These are phyloP conservation scores for Pentalonia nigronervosa DNA, from an alignment of 1,140 invertebrate species.

Conservation along the genomic window DNA sequence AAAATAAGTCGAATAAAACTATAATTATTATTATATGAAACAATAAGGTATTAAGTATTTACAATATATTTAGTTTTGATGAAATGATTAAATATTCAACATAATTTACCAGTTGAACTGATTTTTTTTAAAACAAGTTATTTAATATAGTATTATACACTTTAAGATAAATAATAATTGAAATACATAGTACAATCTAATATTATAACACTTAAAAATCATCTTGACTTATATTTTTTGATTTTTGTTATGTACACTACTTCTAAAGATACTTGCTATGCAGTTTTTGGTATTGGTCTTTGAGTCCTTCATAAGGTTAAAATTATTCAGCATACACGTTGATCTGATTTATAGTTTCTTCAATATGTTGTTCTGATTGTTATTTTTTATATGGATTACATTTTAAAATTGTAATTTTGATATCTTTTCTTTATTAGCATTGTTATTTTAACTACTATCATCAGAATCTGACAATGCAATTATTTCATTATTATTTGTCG, in stretches of 20 bases:
- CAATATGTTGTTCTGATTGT: neutral
- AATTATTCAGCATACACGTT: neutral
- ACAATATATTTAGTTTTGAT: too few species aligned
- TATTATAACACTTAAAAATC: slow-evolving; percentile 8
- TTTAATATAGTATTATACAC: too few species aligned
- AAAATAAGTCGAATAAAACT: too few species aligned
- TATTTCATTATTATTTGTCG: neutral
- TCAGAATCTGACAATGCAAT: slow-evolving; percentile 26
- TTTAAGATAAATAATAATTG: too few species aligned
- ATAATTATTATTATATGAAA: too few species aligned
- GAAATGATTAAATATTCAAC: too few species aligned
- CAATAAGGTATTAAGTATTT: too few species aligned
- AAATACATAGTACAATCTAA: slow-evolving; percentile 8
- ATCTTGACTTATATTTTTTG: neutral
- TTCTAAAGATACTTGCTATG: neutral
- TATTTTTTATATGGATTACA: neutral
- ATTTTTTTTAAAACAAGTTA: too few species aligned
- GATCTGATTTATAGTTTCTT: neutral
- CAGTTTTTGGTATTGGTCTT: neutral
- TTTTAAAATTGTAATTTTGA: neutral
- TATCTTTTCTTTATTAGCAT: neutral
- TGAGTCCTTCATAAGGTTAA: neutral
- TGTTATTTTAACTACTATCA: too few species aligned
- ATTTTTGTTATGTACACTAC: neutral
- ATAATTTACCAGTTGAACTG: too few species aligned